These are phyloP conservation scores for Zosterops hypoxanthus DNA, from an alignment of 2,113 vertebrate genomes.

Conservation along the genomic window DNA sequence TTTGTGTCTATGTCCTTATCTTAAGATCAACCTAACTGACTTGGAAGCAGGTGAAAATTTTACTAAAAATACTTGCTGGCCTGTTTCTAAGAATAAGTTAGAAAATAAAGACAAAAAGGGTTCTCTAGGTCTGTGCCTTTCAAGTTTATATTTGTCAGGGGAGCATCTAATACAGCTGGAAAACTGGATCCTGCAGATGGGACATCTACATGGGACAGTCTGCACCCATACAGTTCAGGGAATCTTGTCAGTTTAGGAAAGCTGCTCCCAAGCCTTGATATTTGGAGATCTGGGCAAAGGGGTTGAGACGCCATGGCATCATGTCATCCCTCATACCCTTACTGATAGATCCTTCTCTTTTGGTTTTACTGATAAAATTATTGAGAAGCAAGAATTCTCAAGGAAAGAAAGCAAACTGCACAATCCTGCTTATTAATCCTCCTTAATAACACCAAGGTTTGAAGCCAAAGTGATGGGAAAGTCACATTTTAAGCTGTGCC, in stretches of 20 bases:
- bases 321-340: not conserved
- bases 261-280: not conserved
- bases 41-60: not conserved
- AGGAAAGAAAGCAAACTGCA: not conserved
- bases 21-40: not conserved
- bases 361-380: not conserved
- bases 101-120: not conserved
- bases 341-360: not conserved
- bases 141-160: not conserved
- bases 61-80: not conserved
- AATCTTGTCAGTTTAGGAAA: not conserved
- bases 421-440: not conserved
- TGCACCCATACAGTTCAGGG: not conserved
- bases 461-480: not conserved
- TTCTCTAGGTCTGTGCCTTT: not conserved
- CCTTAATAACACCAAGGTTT: not conserved
- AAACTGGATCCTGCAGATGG: not conserved
- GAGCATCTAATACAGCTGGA: not conserved
- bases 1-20: not conserved
- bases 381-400: not conserved
- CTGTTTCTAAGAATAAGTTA: slow-evolving; percentile 6
- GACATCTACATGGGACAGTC: not conserved
- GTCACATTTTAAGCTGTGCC: slow-evolving; percentile 16
- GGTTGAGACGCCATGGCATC: not conserved
- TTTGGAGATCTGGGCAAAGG: not conserved